Evolutionary conservation across 2,797 vertebrate species (phyloP).

Genomic region (Chelmon rostratus): DNA sequence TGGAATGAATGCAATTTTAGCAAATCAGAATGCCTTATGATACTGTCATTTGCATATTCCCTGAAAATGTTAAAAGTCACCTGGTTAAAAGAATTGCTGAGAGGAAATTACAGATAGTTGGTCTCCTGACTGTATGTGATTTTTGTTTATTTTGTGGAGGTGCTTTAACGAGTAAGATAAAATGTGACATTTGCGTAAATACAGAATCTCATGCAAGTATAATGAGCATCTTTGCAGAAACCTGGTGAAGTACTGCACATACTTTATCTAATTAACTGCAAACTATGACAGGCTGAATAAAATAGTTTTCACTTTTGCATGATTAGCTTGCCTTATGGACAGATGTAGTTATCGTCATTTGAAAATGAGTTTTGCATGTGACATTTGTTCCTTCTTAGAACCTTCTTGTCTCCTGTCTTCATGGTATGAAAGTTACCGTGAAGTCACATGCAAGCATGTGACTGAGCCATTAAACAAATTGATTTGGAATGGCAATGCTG

Average conservation of each 20-base stretch:
- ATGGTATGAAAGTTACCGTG: background rate
- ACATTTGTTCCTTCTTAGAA: background rate
- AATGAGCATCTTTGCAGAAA: background rate
- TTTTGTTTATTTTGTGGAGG: background rate
- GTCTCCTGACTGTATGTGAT: background rate
- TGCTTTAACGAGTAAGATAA: background rate
- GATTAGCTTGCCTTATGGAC: background rate
- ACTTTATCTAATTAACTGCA: background rate
- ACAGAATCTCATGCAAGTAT: constrained; percentile 6
- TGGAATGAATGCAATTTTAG: background rate
- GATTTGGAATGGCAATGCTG: constrained; percentile 14
- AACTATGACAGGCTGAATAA: background rate
- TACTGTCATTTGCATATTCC: background rate
- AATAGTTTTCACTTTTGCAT: background rate
- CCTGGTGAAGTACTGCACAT: background rate
- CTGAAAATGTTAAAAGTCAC: constrained; percentile 5
- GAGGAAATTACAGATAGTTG: constrained; percentile 1
- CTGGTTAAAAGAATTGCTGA: background rate
- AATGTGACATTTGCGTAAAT: constrained; percentile 4
- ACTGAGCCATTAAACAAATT: constrained; percentile 5
- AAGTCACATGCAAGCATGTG: constrained; percentile 26
- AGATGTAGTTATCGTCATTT: background rate
- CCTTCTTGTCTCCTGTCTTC: background rate
- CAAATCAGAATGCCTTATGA: background rate
- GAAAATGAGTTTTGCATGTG: background rate